Evolutionary conservation across 2,888 invertebrate species (phyloP), one percentile per base, ranked within the genome.

Genomic region (Drosophila atripex): DNA sequence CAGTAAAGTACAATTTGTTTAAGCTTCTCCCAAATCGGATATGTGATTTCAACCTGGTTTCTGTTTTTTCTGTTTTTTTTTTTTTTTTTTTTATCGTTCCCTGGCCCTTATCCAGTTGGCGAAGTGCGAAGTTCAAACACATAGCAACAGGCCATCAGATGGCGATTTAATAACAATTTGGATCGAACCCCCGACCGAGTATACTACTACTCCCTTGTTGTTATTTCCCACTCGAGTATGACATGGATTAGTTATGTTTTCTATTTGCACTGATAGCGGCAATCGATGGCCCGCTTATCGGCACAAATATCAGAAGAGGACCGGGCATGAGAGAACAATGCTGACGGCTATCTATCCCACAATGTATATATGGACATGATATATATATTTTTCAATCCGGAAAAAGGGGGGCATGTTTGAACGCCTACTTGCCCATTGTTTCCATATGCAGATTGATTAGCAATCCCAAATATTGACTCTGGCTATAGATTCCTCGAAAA

Each of bases 181-280:
- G 18, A 41, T 18, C 6, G n/a, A n/a, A n/a, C 7, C 11, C 18
- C n/a, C 18, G 18, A 18, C 18, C 18, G 18, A 18, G 18, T 1
- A 11, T 9, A 41, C 39, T 18, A 16, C 16, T 18, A 52, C 18
- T 18, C 39, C 32, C 21, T 23, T 38, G 39, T 52, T 32, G 53
- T 41, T 38, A 16, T 49, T 16, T 39, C 30, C 75, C 53, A 23
- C 57, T 74, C 58, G 39, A 57, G 58, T 61, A 46, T 77, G 80
- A 83, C 79, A 77, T 65, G 79, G 75, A 77, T 79, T 77, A 75
- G 58, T 76, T 49, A 39, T 54, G 56, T 73, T 71, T 66, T 65
- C 50, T 79, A 75, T 77, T 71, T 64, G 73, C 57, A 47, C 68
- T 68, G 68, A 68, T 68, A 68, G 46, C 63, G 47, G 52, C 56